Evolutionary conservation across 2,888 invertebrate genomes (phyloP), one percentile per base, ranked within the genome.

Genomic region (Harpalus rubripes): DNA sequence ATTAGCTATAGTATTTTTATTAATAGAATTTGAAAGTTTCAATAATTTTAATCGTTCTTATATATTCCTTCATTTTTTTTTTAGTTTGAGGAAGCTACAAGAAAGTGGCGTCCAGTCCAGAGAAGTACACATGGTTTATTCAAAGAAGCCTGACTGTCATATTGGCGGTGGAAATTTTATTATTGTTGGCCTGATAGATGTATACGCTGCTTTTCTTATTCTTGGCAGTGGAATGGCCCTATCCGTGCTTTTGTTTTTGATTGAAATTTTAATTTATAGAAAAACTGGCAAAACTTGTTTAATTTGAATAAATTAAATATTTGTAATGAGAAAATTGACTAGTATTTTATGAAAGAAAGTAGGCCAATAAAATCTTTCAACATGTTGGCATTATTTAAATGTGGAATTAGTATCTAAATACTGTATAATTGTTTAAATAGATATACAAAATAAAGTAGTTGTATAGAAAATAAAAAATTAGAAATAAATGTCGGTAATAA

Each of bases 111-210:
- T 93, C 63, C 92, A 93, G 86, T 91, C 89, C 10, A 92, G 93
- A 6, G 92, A 92, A 89, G 91, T 89, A 88, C 87, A 89, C 18
- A 89, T 93, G 0, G 89, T 93, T 4, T 93, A 93, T 85, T 92
- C 93, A 0, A 90, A 91, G 0, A 92, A 92, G 83, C 94, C 94
- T 0, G 89, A 89, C 5, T 94, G 94, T 85, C 91, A 92, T 0
- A 92, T 92, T 12, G 88, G 90, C 0, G 91, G 92, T 0, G 91
- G 92, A 7, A 91, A 92, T 0, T 94, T 94, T 89, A 91, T 94
- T 87, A 93, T 92, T 82, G 93, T 94, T 0, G 94, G 94, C 26
- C 91, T 93, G 88, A 90, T 92, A 0, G 93, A 93, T 87, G 92
- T 91, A 85, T 91, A 91, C 68, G 92, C 92, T 12, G 91, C 92